Conservation (phyloP, 2,113 vertebrate species). For the Proterorhinus semilunaris region DNA sequence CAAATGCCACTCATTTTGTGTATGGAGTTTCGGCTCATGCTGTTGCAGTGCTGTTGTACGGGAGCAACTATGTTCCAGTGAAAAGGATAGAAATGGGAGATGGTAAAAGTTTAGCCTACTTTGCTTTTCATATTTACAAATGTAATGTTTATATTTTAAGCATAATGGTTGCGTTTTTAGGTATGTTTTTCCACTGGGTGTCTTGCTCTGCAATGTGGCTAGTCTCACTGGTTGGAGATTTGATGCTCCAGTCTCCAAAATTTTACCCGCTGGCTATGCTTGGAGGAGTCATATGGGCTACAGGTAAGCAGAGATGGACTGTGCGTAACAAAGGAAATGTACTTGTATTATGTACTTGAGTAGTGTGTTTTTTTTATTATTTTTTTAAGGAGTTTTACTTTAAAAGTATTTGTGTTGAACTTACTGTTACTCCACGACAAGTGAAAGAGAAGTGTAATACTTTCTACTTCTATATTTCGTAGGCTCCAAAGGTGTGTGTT, state of each 20-base stretch:
- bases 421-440: too few species aligned
- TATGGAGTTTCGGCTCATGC: slow-evolving; percentile 78
- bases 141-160: neutral
- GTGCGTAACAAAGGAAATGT: neutral
- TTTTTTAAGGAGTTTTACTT: too few species aligned
- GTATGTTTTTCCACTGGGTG: slow-evolving; percentile 93
- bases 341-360: too few species aligned
- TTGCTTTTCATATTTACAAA: neutral
- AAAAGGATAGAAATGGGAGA: slow-evolving; percentile 88
- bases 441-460: too few species aligned
- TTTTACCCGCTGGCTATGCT: slow-evolving; percentile 90
- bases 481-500: too few species aligned
- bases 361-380: neutral
- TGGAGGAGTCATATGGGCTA: slow-evolving; percentile 87
- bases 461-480: too few species aligned
- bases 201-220: slow-evolving; percentile 85
- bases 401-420: too few species aligned
- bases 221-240: slow-evolving; percentile 78
- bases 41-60: slow-evolving; percentile 80
- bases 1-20: slow-evolving; percentile 67
- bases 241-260: slow-evolving; percentile 78
- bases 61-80: slow-evolving; percentile 87
- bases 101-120: slow-evolving; percentile 67
- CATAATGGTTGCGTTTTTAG: slow-evolving; percentile 55
- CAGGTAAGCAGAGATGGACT: slow-evolving; percentile 72